Evolutionary conservation across 2,888 invertebrate genomes (phyloP), one percentile per base, ranked within the genome.

Genomic region (Holacanthella duospinosa): DNA sequence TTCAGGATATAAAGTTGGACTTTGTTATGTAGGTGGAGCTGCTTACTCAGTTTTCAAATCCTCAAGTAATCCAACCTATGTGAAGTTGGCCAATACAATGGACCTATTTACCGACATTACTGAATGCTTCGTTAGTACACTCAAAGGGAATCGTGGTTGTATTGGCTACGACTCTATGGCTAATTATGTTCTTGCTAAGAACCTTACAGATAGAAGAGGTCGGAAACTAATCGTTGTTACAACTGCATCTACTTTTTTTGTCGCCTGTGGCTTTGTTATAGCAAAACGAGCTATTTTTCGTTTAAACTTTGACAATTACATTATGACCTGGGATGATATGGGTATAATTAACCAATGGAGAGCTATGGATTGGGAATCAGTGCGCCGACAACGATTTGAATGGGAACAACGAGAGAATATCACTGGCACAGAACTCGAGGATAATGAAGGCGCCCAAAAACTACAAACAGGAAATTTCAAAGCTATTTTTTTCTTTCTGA

Each of bases 21-120:
- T 68, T 9, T 62, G 61, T 29, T 65, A 55, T 16, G 63, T 64
- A 24, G 68, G 68, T 1, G 68, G 68, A 2, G 62, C 66, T 16
- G 68, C 65, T 1, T 64, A 61, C 27, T 9, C 19, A 12, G 21
- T 60, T 3, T 64, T 68, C 19, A 60, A 64, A 48, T 57, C 57
- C 0, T 58, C 62, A 2, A 43, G 29, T n/a, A 58, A 60, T 6
- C 64, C 67, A 12, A 59, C 54, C 1, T 63, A 62, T 29, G 43
- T 56, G 28, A 48, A 57, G 53, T 43, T 67, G 2, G 63, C 60
- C 36, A 29, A 29, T n/a, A 29, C 28, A 2, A 56, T 61, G 61
- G 43, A 61, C 9, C 26, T 57, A 24, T 25, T 36, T 16, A 43
- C n/a, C 19, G 62, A 62, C 44, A 19, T 29, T n/a, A 6, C 43